Evolutionary conservation across 2,113 vertebrate genomes (phyloP), one percentile per base, ranked within the genome.

Genomic region (Cochlearius cochlearius): DNA sequence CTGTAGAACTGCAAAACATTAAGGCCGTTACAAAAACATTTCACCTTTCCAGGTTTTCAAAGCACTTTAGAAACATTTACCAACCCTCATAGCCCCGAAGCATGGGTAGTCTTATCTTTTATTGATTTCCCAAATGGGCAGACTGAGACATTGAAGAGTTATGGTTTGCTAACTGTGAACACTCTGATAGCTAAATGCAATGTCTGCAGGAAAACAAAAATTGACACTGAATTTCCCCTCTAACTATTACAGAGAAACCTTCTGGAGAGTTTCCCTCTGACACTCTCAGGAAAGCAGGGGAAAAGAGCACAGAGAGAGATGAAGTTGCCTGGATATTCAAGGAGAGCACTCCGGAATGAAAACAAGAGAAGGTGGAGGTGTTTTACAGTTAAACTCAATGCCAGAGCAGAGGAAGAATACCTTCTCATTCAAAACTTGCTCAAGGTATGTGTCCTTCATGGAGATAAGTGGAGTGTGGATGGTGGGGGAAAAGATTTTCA

Each of bases 31-130:
- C 45, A 53, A 69, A 76, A 85, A n/a, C 12, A 27, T 72, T 41
- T 8, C 66, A 85, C 80, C 84, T 92, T 93, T 94, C 17, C 71
- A 83, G 71, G 71, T 90, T 94, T 85, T 82, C 49, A 91, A 45
- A 82, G 77, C 45, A 38, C 74, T 95, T 87, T 15, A 90, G 45
- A 71, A 92, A 38, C 29, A 12, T 58, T 90, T 92, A 45, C 60
- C 36, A 69, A 17, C 17, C 5, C 34, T 92, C 45, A 15, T 3
- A 76, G 29, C 32, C 50, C 53, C 55, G 81, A 79, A 95, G 83
- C 43, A 43, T 38, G 43, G 45, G 38, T 75, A 92, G 74, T 47
- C 59, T 90, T 90, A 88, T 88, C 50, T 96, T 93, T 66, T 80
- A 83, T 58, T 83, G 72, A 80, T 96, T 95, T 93, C 88, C 72